Percentiles rank a stretch among this genome's conserved stretches.
phyloP scores from a whole-genome alignment of 1,140 invertebrate species.

The Bombus waltoni region DNA sequence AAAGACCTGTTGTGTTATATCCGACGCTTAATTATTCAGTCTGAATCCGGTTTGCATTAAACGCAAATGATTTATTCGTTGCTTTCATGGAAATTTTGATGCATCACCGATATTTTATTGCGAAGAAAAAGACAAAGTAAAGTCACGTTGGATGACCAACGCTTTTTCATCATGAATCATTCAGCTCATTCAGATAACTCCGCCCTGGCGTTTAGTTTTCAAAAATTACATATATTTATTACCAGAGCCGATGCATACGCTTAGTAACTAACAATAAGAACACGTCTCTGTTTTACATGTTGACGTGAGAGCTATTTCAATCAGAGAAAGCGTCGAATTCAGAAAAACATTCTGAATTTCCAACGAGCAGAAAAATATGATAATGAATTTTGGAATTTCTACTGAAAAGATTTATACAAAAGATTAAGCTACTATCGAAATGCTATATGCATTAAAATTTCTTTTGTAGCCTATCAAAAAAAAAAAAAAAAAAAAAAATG shows the following conservation, averaged over 20 bases:
- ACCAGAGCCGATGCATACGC: neutral
- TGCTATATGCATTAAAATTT: too few species aligned
- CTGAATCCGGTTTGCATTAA: neutral
- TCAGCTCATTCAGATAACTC: neutral
- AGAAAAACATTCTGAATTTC: too few species aligned
- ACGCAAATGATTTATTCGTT: neutral
- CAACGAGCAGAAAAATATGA: too few species aligned
- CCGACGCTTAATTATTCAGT: too few species aligned
- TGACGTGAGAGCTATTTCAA: neutral
- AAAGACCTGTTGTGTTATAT: too few species aligned
- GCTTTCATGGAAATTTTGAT: neutral
- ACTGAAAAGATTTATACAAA: too few species aligned
- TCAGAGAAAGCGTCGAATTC: too few species aligned
- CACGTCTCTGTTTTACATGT: neutral
- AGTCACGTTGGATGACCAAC: neutral
- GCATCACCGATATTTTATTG: neutral
- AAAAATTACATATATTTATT: neutral
- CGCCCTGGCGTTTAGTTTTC: neutral
- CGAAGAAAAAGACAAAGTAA: neutral
- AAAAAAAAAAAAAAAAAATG: too few species aligned
- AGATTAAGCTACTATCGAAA: too few species aligned
- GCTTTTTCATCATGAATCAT: conserved; percentile 6
- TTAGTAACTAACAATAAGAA: neutral
- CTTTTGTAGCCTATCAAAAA: too few species aligned
- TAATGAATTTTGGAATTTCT: too few species aligned